Evolutionary conservation across 2,888 invertebrate species (phyloP), one percentile per base, ranked within the genome.

Genomic region (Rotaria magnacalcarata): DNA sequence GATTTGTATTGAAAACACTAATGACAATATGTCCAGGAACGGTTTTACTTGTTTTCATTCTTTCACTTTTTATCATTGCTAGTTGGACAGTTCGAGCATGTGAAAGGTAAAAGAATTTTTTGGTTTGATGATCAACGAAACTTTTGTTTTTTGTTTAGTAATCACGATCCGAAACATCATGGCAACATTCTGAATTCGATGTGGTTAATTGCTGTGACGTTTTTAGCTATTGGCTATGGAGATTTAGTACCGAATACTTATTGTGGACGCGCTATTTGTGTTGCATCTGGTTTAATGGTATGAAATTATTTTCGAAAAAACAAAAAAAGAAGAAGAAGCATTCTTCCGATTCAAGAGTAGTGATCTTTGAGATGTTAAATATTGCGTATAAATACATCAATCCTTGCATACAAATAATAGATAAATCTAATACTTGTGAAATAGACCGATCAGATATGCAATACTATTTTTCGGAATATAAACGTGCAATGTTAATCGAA

Each of bases 161-260:
- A 75, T 67, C 87, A 87, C 41, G 87, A 87, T 27, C 85, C 85
- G 50, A 85, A 87, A 43, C 80, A 80, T 80, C 97, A 97, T 93
- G 96, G 96, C 92, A 97, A 97, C 93, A 94, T 97, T 91, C 88
- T 92, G 56, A 98, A 98, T 93, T 96, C 98, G 90, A 97, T 99
- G 96, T 99, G 99, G 98, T 94, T 99, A 93, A 97, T 99, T 24
- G 97, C 98, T 91, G 98, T 99, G 92, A 99, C 99, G 90, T 99
- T 99, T 94, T 95, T 99, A 92, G 97, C 97, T 93, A 97, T 99
- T 91, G 99, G 99, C 92, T 99, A 99, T 93, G 99, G 99, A 91
- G 99, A 91, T 88, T 96, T 97, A 92, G 98, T 99, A 92, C 99
- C 99, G 92, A 98, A 98, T 93, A 99, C 99, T 89, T 99, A 99